These are phyloP conservation scores for Euura saliciscinereae DNA, from an alignment of 1,140 invertebrate species.

Conservation along the genomic window DNA sequence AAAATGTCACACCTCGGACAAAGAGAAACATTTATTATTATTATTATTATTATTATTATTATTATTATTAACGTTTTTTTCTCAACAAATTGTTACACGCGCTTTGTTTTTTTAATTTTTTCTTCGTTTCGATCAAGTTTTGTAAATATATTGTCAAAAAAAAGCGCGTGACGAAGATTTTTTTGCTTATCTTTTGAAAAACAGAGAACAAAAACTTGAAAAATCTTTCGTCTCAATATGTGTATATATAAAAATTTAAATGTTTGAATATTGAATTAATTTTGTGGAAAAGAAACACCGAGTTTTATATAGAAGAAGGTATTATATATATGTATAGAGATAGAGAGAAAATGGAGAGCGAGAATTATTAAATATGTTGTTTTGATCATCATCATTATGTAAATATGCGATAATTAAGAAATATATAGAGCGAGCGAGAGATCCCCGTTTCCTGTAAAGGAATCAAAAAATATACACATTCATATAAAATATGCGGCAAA, in stretches of 20 bases:
- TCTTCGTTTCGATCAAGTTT: neutral
- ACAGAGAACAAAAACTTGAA: constrained; percentile 26
- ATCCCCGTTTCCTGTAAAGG: constrained; percentile 59
- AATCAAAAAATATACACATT: constrained; percentile 57
- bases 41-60: too few relatives aligned
- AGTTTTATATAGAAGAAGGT: neutral
- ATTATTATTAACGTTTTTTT: constrained; percentile 34
- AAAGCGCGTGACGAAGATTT: too few relatives aligned
- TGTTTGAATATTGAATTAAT: too few relatives aligned
- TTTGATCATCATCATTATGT: constrained; percentile 3
- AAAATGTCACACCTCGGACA: constrained; percentile 70
- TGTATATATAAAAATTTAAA: too few relatives aligned
- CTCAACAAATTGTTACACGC: constrained; percentile 23
- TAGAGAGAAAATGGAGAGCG: constrained; percentile 20
- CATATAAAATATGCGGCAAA: constrained; percentile 58
- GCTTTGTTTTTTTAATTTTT: neutral
- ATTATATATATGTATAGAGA: constrained; percentile 19
- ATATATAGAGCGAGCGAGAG: constrained; percentile 45
- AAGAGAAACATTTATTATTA: constrained; percentile 9
- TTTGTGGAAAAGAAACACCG: constrained; percentile 25
- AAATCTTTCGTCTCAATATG: constrained; percentile 25
- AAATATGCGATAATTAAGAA: constrained; percentile 6
- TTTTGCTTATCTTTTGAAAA: constrained; percentile 42
- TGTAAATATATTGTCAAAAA: constrained; percentile 33
- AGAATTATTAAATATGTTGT: too few relatives aligned